These are phyloP conservation scores for Xylophagus ater DNA, from an alignment of 2,888 invertebrate genomes.

Conservation along the genomic window DNA sequence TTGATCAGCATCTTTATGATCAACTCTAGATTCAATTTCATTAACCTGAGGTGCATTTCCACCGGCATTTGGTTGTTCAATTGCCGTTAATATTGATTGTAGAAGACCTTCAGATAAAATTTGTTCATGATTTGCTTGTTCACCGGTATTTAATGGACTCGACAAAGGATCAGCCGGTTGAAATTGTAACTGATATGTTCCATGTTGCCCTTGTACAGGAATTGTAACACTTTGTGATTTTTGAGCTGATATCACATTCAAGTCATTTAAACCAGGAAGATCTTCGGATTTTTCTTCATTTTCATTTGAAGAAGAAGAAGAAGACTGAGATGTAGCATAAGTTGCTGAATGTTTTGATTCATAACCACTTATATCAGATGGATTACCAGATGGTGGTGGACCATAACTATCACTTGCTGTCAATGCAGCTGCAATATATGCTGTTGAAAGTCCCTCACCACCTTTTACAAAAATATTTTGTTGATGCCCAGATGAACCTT, in stretches of 20 bases:
- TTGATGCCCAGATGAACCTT: background rate
- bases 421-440: slow-evolving; percentile 9
- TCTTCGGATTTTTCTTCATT: slow-evolving; percentile 26
- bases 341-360: slow-evolving; percentile 28
- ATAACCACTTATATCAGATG: slow-evolving; percentile 27
- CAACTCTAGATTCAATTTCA: slow-evolving; percentile 3
- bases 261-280: slow-evolving; percentile 30
- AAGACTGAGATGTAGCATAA: background rate
- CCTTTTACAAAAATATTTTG: slow-evolving; percentile 1
- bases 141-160: slow-evolving; percentile 8
- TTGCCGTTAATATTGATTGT: slow-evolving; percentile 70
- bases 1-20: slow-evolving; percentile 16
- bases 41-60: slow-evolving; percentile 10
- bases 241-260: slow-evolving; percentile 34
- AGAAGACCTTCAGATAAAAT: slow-evolving; percentile 66
- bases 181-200: slow-evolving; percentile 64
- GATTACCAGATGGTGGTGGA: slow-evolving; percentile 27
- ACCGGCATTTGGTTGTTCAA: slow-evolving; percentile 55
- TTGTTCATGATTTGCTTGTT: slow-evolving; percentile 51
- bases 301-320: slow-evolving; percentile 20
- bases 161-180: slow-evolving; percentile 50
- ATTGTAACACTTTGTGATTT: slow-evolving; percentile 38
- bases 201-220: slow-evolving; percentile 47
- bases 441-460: slow-evolving; percentile 7
- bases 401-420: slow-evolving; percentile 19